Base-by-base conservation (phyloP, 2,113 vertebrate genomes). In the Entelurus aequoreus region DNA sequence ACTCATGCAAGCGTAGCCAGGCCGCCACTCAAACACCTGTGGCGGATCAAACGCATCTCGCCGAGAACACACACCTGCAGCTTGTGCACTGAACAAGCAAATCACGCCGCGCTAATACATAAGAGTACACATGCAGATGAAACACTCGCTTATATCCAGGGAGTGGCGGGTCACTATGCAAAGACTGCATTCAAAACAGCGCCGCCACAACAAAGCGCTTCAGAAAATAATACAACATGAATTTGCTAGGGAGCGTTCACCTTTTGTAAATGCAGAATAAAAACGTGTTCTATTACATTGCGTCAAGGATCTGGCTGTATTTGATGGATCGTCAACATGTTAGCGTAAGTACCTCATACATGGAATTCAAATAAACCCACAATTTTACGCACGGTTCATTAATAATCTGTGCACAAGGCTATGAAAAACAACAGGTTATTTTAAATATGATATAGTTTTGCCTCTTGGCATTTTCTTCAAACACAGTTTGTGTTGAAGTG, bases 31-130 rank as follows among this genome's bases (percentile, higher is more conserved):
- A 72, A 64, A 66, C 79, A 76, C 83, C 77, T 78, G 79, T 76
- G 50, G 72, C 56, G 79, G 68, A 87, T 87, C 79, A 84, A 84
- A 84, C 53, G 1, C 69, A 54, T 58, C 75, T 71, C 51, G 62
- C 58, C 71, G 58, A 63, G 60, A 80, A 67, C 74, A 72, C 79
- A 82, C 83, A 82, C 79, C 80, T 80, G 85, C 77, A 77, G 58
- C 74, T 69, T 57, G 53, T 10, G 37, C 37, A 69, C 61, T 78
- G 60, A 75, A 73, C 68, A 68, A 80, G 75, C 75, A 80, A 76
- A 80, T 74, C 74, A 75, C 69, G 60, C 46, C 48, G 74, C 65
- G 76, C 50, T 60, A 28, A 71, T 60, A 71, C 60, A 68, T 54
- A 28, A 44, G 16, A 19, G 36, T 48, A 68, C 62, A 76, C 74